Conservation (phyloP, 2,113 vertebrate species). For the Xenus cinereus region DNA sequence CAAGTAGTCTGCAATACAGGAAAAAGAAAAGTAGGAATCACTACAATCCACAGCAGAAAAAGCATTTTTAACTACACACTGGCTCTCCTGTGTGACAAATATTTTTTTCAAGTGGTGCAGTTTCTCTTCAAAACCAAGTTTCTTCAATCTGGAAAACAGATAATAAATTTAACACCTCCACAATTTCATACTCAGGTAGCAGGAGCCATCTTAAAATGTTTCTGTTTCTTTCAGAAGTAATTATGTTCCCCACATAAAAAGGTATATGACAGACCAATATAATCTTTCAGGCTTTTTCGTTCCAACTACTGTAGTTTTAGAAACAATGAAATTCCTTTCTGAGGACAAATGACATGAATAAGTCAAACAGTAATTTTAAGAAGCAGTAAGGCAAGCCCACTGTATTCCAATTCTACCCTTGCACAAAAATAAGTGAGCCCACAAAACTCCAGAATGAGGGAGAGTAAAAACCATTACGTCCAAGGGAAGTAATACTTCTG, state of each 20-base stretch:
- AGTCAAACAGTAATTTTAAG: constrained; percentile 46
- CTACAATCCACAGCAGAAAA: background rate
- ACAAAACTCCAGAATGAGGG: background rate
- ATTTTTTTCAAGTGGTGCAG: background rate
- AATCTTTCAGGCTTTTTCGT: constrained; percentile 28
- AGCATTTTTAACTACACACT: constrained; percentile 10
- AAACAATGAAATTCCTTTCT: constrained; percentile 26
- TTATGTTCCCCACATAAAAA: constrained; percentile 9
- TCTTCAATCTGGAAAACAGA: background rate
- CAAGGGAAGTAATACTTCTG: background rate
- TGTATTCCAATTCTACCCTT: background rate
- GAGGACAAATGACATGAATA: constrained; percentile 45
- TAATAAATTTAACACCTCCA: constrained; percentile 3
- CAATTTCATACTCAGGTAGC: background rate
- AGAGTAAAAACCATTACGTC: background rate
- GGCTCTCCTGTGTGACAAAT: constrained; percentile 37
- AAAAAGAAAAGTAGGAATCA: constrained; percentile 24
- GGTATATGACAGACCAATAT: background rate
- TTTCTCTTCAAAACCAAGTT: background rate
- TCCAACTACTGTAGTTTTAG: background rate
- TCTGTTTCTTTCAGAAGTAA: constrained; percentile 14
- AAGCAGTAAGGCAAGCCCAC: background rate
- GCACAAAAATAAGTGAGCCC: background rate
- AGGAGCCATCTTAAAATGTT: constrained; percentile 13
- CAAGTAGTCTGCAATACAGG: constrained; percentile 10